Conservation (phyloP, 2,113 vertebrate genomes). For the Cebidichthys violaceus region DNA sequence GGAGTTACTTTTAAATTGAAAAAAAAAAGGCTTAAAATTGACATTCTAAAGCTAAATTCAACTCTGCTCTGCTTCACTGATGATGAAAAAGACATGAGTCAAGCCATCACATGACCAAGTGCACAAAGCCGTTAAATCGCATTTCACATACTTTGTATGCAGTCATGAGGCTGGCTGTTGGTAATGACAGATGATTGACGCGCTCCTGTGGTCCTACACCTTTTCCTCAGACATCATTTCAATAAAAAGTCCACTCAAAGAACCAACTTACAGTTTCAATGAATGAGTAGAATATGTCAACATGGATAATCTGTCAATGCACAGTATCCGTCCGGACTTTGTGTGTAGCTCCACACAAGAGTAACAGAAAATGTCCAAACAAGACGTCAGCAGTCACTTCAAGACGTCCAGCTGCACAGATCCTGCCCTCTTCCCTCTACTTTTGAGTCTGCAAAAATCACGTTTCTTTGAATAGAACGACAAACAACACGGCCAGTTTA, state of each 20-base stretch:
- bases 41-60: background rate
- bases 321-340: background rate
- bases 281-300: background rate
- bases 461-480: conserved; percentile 8
- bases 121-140: background rate
- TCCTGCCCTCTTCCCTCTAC: conserved; percentile 6
- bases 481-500: conserved; percentile 10
- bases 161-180: conserved; percentile 56
- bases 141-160: conserved; percentile 62
- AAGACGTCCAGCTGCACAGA: background rate
- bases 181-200: conserved; percentile 50
- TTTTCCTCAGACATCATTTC: conserved; percentile 46
- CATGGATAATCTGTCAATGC: background rate
- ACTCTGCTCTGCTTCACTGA: background rate
- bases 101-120: background rate
- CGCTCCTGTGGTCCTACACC: conserved; percentile 36
- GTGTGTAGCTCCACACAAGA: background rate
- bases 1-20: background rate
- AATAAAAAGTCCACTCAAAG: background rate
- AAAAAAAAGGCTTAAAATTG: background rate
- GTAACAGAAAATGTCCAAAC: background rate
- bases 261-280: background rate
- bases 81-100: background rate
- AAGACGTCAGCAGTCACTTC: background rate
- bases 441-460: background rate